Conservation (phyloP, 2,113 vertebrate genomes). For the Oryzias javanicus region DNA sequence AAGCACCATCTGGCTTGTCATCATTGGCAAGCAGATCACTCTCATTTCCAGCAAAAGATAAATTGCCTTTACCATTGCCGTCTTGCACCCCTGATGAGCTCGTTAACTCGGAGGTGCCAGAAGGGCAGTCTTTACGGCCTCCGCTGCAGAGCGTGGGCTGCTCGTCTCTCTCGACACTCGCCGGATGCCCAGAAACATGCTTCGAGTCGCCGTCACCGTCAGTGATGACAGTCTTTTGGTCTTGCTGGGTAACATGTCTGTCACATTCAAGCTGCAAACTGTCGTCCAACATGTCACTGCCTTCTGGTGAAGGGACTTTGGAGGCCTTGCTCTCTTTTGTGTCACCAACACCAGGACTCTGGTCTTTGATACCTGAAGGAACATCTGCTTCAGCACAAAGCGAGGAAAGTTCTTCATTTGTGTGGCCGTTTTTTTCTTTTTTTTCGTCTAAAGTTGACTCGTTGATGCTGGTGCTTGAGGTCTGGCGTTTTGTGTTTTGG, state of each 20-base stretch:
- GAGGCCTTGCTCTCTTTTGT: slow-evolving; percentile 47
- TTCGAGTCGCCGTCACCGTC: slow-evolving; percentile 29
- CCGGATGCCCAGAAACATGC: slow-evolving; percentile 1
- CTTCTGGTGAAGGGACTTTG: slow-evolving; percentile 53
- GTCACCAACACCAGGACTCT: slow-evolving; percentile 8
- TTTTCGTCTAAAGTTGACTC: slow-evolving; percentile 19
- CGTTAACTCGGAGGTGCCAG: slow-evolving; percentile 20
- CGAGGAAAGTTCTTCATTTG: slow-evolving; percentile 28
- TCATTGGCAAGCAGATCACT: slow-evolving; percentile 12
- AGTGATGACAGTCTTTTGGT: slow-evolving; percentile 34
- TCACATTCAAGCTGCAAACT: slow-evolving; percentile 43
- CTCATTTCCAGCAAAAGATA: slow-evolving; percentile 26
- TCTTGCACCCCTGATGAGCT: slow-evolving; percentile 17
- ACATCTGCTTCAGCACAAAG: slow-evolving; percentile 34
- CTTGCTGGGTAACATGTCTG: slow-evolving; percentile 32
- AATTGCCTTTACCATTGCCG: slow-evolving; percentile 22
- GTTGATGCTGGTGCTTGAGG: slow-evolving; percentile 6
- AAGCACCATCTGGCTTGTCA: slow-evolving; percentile 18
- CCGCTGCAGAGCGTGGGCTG: slow-evolving; percentile 26
- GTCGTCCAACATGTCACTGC: slow-evolving; percentile 44
- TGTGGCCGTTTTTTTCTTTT: slow-evolving; percentile 16
- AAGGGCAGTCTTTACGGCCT: slow-evolving; percentile 19
- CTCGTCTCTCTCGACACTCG: slow-evolving; percentile 27
- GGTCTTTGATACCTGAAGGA: slow-evolving; percentile 27
- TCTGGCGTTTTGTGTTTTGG: slow-evolving; percentile 21